phyloP scores from a whole-genome alignment of 2,113 vertebrate species.

The Pachypanchax playfairii region DNA sequence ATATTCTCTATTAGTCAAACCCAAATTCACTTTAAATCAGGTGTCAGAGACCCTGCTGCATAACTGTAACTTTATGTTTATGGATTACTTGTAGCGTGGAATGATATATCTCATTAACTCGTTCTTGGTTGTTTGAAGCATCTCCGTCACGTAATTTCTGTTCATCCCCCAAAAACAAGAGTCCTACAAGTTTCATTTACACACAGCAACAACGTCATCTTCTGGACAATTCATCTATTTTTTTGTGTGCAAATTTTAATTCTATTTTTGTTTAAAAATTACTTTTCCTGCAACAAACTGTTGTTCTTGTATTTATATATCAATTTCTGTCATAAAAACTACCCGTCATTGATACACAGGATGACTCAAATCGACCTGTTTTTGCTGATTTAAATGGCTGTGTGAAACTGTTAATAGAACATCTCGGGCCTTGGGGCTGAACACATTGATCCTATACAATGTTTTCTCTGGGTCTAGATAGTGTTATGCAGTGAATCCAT shows the following conservation, averaged over 20 bases:
- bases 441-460: constrained; percentile 61
- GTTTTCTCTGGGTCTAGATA: constrained; percentile 63
- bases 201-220: too few relatives aligned
- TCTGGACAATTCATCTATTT: neutral
- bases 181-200: too few relatives aligned
- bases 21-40: too few relatives aligned
- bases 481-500: too few relatives aligned
- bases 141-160: too few relatives aligned
- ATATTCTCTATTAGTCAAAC: too few relatives aligned
- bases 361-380: constrained; percentile 58
- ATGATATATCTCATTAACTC: too few relatives aligned
- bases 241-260: neutral
- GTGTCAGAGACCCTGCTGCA: too few relatives aligned
- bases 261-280: neutral
- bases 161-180: too few relatives aligned
- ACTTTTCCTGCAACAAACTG: constrained; percentile 5
- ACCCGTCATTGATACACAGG: constrained; percentile 42
- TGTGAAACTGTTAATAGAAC: constrained; percentile 72
- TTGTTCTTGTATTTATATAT: constrained; percentile 48
- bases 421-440: constrained; percentile 62
- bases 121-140: too few relatives aligned
- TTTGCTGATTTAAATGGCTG: constrained; percentile 65
- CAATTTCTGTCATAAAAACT: constrained; percentile 54
- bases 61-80: too few relatives aligned
- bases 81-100: too few relatives aligned